Percentiles rank a stretch among this genome's conserved stretches.
phyloP scores from a whole-genome alignment of 2,888 invertebrate genomes.

The Zelleria hepariella region DNA sequence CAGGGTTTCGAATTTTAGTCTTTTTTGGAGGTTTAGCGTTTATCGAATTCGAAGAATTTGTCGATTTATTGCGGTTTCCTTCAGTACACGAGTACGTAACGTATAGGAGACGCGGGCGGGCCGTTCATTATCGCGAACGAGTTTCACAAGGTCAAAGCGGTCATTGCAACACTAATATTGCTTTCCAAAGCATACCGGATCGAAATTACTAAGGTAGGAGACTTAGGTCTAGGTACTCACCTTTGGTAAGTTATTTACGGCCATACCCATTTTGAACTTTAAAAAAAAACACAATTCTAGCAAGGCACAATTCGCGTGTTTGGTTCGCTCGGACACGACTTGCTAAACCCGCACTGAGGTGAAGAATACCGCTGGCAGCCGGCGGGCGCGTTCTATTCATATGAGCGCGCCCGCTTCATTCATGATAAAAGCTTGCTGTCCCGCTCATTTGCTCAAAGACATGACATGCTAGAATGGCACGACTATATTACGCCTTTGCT shows the following conservation, averaged over 20 bases:
- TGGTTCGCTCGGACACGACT: conserved; percentile 36
- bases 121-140: conserved; percentile 60
- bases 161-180: conserved; percentile 64
- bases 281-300: conserved; percentile 18
- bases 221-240: conserved; percentile 32
- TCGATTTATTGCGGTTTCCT: conserved; percentile 23
- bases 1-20: too few species aligned
- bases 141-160: conserved; percentile 72
- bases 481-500: conserved; percentile 8
- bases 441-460: conserved; percentile 30
- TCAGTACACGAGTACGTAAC: conserved; percentile 1
- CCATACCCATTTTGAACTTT: conserved; percentile 52
- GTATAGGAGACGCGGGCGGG: conserved; percentile 22
- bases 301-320: conserved; percentile 17
- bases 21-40: background rate
- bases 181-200: conserved; percentile 59
- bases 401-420: conserved; percentile 57
- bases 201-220: conserved; percentile 15
- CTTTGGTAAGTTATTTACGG: conserved; percentile 54
- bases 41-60: background rate
- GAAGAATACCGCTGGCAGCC: conserved; percentile 46
- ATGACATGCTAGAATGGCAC: conserved; percentile 20
- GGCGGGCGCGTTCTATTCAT: conserved; percentile 30
- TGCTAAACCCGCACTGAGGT: conserved; percentile 49
- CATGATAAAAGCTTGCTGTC: conserved; percentile 55